Evolutionary conservation across 2,113 vertebrate species (phyloP), one percentile per base, ranked within the genome.

Genomic region (Corythornis madagascariensis): DNA sequence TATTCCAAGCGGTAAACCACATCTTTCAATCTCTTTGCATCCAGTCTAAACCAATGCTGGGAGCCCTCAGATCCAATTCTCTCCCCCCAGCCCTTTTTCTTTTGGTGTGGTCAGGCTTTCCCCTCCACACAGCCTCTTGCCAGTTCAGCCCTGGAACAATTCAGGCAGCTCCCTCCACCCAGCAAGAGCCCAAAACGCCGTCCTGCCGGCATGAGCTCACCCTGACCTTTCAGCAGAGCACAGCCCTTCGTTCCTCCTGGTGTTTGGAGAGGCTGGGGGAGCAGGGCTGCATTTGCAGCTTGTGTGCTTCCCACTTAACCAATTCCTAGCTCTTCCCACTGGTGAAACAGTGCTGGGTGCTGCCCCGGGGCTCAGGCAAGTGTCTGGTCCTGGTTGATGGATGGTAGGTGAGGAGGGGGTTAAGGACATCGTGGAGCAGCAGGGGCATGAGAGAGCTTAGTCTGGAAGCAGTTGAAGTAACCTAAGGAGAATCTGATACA

Each of bases 391-490:
- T 70, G 74, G n/a, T 8, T 38, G 84, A 80, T 28, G 74, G 70
- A 40, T 10, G 28, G 52, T 18, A 40, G 71, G 91, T 33, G 60
- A 96, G 71, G 91, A 93, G 75, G 90, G 92, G 85, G 95, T 96
- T 96, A 96, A 96, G 52, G 33, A 45, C 56, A 66, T 35, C 4
- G 0, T 24, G 50, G 77, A 92, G 88, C 77, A 86, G 83, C 25
- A 35, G 61, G 86, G 65, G 53, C 65, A 94, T 14, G 56, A 53
- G 70, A 78, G 64, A 91, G 60, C 65, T 74, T 80, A 71, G 77
- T 95, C 92, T 96, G 95, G 94, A 96, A 95, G 89, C 89, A 89
- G 75, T 94, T 95, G 92, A 67, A 96, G 89, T 86, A 96, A 96
- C 91, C 91, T 94, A 92, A 91, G 94, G 89, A 95, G 96, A 93